Evolutionary conservation across 23 tunicate species (phyloP).

Genomic region (Oikopleura albicans): DNA sequence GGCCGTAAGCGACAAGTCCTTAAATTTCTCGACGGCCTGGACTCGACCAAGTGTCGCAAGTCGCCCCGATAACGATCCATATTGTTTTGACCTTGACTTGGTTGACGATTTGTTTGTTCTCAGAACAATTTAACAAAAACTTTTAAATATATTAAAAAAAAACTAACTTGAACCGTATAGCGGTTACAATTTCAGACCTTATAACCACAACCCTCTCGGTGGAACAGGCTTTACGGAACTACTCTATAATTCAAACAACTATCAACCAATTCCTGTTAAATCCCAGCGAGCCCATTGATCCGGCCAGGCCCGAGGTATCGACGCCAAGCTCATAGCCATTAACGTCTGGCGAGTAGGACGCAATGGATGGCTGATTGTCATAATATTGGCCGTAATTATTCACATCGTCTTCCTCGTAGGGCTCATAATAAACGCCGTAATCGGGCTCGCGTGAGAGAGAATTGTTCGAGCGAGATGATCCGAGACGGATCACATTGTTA

Average conservation of each 20-base stretch:
- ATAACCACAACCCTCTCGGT: no score
- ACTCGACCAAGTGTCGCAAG: slow-evolving; percentile 3
- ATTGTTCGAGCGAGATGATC: no score
- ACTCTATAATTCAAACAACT: no score
- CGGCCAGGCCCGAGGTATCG: not conserved
- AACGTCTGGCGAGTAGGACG: not conserved
- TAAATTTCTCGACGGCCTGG: slow-evolving; percentile 6
- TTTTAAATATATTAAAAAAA: no score
- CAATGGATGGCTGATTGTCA: not conserved
- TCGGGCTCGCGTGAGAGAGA: no score
- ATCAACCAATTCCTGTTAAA: no score
- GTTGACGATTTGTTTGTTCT: no score
- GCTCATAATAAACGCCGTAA: not conserved
- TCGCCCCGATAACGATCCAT: not conserved
- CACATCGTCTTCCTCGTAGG: not conserved
- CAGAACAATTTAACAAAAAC: no score
- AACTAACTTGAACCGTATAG: no score
- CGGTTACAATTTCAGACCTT: no score
- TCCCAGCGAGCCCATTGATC: not conserved
- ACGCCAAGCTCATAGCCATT: not conserved
- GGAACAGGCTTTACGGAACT: no score
- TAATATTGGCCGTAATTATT: not conserved
- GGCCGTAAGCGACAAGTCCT: not conserved
- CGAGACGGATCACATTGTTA: no score
- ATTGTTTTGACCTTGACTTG: not conserved